phyloP scores from a whole-genome alignment of 2,888 invertebrate species.

The Carabus problematicus region DNA sequence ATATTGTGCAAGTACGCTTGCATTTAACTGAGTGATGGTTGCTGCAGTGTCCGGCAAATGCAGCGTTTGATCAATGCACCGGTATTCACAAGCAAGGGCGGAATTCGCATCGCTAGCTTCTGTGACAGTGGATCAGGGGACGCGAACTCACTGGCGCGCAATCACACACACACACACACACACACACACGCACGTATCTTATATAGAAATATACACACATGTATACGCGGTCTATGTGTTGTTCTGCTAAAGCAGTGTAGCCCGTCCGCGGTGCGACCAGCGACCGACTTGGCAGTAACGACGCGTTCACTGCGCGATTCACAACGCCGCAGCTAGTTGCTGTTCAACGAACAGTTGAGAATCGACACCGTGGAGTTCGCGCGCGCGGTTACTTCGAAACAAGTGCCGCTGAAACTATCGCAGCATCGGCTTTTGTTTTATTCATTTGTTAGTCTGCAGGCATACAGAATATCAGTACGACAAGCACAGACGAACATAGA shows the following conservation, averaged over 20 bases:
- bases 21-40: too few relatives aligned
- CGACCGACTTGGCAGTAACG: conserved; percentile 13
- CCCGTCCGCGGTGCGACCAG: conserved; percentile 6
- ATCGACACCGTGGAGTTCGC: background rate
- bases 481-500: too few relatives aligned
- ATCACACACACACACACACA: background rate
- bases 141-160: background rate
- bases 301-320: conserved; percentile 24
- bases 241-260: background rate
- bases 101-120: too few relatives aligned
- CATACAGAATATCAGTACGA: too few relatives aligned
- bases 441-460: too few relatives aligned
- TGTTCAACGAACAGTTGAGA: background rate
- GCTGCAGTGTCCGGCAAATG: too few relatives aligned
- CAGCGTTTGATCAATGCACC: too few relatives aligned
- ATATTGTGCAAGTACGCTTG: too few relatives aligned
- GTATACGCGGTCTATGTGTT: background rate
- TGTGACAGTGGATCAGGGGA: too few relatives aligned
- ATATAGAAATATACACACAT: background rate
- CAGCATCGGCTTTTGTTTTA: background rate
- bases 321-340: conserved; percentile 4
- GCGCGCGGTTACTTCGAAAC: too few relatives aligned
- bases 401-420: background rate
- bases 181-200: background rate
- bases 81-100: too few relatives aligned